phyloP scores from a whole-genome alignment of 2,888 invertebrate species.

The Smittia aterrima region DNA sequence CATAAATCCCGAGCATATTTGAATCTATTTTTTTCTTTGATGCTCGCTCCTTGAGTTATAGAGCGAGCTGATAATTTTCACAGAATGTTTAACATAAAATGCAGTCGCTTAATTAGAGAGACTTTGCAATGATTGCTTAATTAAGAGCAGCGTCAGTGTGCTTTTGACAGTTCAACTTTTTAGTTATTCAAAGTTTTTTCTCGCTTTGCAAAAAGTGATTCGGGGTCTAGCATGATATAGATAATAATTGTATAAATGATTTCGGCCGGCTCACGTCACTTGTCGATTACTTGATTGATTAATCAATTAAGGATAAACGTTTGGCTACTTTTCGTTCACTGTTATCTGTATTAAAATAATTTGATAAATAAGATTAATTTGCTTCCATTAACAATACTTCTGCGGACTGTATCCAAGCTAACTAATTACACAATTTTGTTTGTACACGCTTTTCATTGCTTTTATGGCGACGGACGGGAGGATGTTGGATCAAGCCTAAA shows the following conservation, averaged over 20 bases:
- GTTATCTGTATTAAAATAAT: constrained; percentile 13
- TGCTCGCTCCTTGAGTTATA: neutral
- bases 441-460: neutral
- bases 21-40: neutral
- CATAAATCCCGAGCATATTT: neutral
- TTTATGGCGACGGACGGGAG: neutral
- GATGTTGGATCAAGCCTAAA: neutral
- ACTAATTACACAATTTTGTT: constrained; percentile 4
- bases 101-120: constrained; percentile 3
- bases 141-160: too few relatives aligned
- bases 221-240: neutral
- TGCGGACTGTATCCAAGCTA: neutral
- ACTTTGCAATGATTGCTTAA: neutral
- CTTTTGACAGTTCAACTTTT: neutral
- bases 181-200: constrained; percentile 12
- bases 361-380: constrained; percentile 8
- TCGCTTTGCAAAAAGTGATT: constrained; percentile 28
- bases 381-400: neutral
- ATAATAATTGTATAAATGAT: constrained; percentile 6
- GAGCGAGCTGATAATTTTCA: neutral
- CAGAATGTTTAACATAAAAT: neutral
- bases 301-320: neutral
- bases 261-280: constrained; percentile 39
- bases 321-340: constrained; percentile 24
- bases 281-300: constrained; percentile 29